Base-by-base conservation (phyloP, 2,888 invertebrate genomes). In the Melipona beecheii region DNA sequence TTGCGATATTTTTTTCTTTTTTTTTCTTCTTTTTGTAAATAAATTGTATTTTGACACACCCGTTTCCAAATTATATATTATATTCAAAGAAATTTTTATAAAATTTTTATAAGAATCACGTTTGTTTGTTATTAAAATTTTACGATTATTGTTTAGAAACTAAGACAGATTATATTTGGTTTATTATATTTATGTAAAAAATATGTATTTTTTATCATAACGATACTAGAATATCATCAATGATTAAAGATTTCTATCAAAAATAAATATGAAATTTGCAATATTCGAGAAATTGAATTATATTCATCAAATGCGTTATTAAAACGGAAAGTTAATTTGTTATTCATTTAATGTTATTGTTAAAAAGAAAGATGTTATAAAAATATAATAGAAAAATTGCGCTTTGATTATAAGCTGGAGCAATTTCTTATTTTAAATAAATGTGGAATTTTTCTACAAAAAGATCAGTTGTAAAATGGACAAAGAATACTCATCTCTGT, bases 401-500 rank as follows among this genome's bases (percentile, higher is more conserved):
- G 31, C 66, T 75, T 79, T 72, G n/a, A 27, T 75, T 66, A n/a
- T 75, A 58, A 78, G 52, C 50, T 83, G 72, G 75, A 79, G 84
- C 84, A 84, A 83, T 84, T 71, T 65, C 49, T 64, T 62, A 54
- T 73, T 74, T 64, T 17, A 21, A 70, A 54, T 75, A 58, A 58
- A 72, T 71, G 17, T 17, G 19, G 58, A 56, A 65, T 64, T 54
- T 66, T 21, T 62, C 27, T 54, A 21, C n/a, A 21, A 27, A 75
- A 64, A 49, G 43, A 50, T 64, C 54, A 66, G 27, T 80, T 62
- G 50, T 84, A 72, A 78, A 70, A 75, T 56, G 81, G 78, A 75
- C 50, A 66, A 77, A 69, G 76, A 76, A 78, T 84, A 86, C 86
- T 89, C 82, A 86, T 84, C 68, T 89, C 78, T 81, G 84, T 84